Evolutionary conservation across 92 coral and sea anemone species (phyloP), one percentile per base, ranked within the genome.

Genomic region (Porites lobata): DNA sequence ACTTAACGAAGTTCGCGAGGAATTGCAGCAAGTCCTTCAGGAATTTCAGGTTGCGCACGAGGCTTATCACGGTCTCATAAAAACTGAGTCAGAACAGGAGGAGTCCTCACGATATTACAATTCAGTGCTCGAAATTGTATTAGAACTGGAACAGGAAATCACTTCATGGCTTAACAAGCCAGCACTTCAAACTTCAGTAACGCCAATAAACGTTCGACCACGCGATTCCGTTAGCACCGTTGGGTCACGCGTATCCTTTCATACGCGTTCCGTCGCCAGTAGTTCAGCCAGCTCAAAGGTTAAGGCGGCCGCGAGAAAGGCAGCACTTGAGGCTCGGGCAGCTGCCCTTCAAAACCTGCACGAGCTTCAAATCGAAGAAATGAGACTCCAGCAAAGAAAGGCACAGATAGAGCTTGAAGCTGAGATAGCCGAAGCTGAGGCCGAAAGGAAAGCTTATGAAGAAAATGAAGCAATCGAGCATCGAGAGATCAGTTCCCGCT

Each of bases 371-470:
- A 20, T 13, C 15, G 5, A 64, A 20, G 21, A 64, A 64, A 8
- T 64, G 15, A 62, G 52, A 18, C 71, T 88, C 26, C 87, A 88
- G 54, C 92, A 79, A 59, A 84, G 21, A 53, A 88, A 58, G 63
- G 65, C 84, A 6, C 67, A 78, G 63, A 57, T 92, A 29, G 82
- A 92, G 56, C 92, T 84, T 79, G 75, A 75, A 69, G 90, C 53
- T 22, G 89, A 91, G 9, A 82, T 82, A 50, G 82, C 91, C 21
- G 86, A 66, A 19, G 86, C 85, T 61, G 91, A 90, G 50, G 89
- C 88, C 38, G 81, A 84, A 15, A 68, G 77, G 20, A 52, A 18
- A 20, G 72, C 6, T 6, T 86, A 81, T 43, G 76, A 82, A 67
- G 56, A 65, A 47, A 73, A 14, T 61, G 29, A 69, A 69, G 38